Evolutionary conservation across 2,113 vertebrate genomes (phyloP).

Genomic region (Protobothrops mucrosquamatus): DNA sequence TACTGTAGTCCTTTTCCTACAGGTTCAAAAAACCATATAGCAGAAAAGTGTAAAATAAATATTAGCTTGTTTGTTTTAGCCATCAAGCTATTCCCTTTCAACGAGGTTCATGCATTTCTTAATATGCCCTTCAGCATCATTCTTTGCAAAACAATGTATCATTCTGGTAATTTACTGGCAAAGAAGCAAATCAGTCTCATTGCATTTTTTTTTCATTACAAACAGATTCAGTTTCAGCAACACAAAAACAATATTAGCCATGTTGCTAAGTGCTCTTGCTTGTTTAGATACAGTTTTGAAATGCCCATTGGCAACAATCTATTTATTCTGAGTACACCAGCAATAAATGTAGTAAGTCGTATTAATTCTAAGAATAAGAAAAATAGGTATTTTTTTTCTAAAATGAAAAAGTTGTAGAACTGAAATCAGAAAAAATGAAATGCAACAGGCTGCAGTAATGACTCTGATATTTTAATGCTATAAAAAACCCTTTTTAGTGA

Average conservation of each 20-base stretch:
- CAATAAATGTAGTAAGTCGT: not conserved
- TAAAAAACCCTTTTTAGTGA: not conserved
- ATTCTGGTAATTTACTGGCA: conserved; percentile 39
- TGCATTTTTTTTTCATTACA: conserved; percentile 26
- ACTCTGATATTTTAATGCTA: not conserved
- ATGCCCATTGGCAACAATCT: not conserved
- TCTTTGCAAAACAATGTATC: conserved; percentile 52
- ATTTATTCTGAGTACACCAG: not conserved
- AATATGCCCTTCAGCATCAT: conserved; percentile 56
- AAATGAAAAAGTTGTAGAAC: not conserved
- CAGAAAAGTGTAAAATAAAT: conserved; percentile 67
- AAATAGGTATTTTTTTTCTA: not conserved
- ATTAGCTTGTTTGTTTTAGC: conserved; percentile 59
- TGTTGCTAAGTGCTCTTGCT: not conserved
- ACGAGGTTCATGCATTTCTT: conserved; percentile 63
- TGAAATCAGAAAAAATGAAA: conserved; percentile 26
- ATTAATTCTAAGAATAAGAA: not conserved
- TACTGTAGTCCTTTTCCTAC: conserved; percentile 53
- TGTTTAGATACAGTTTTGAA: conserved; percentile 11
- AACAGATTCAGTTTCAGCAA: conserved; percentile 49
- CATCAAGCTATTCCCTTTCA: conserved; percentile 59
- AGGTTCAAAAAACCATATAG: conserved; percentile 55
- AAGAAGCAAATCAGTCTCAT: conserved; percentile 53
- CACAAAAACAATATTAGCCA: conserved; percentile 40
- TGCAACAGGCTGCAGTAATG: not conserved